Evolutionary conservation across 2,797 vertebrate genomes (phyloP).

Genomic region (Steatocranus sp.): DNA sequence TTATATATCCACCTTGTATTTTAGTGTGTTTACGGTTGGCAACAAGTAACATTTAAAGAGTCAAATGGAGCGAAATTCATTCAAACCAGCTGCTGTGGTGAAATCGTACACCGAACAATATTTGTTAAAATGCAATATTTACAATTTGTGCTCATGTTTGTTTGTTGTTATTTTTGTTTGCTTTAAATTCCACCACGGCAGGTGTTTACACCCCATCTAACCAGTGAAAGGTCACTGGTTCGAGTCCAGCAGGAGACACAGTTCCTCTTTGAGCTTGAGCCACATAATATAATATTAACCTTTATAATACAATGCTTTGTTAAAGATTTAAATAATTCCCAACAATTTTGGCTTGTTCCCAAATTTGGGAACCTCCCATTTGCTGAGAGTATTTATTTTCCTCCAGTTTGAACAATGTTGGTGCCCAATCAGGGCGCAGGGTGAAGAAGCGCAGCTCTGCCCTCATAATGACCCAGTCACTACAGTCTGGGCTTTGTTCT

Average conservation of each 20-base stretch:
- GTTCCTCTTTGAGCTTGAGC: neutral
- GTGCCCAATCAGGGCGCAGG: neutral
- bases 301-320: neutral
- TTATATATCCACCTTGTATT: neutral
- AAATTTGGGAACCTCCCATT: neutral
- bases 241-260: too few relatives aligned
- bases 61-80: neutral
- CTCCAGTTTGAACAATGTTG: neutral
- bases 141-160: neutral
- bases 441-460: neutral
- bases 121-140: neutral
- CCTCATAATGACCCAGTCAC: neutral
- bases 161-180: neutral
- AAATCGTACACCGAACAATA: fast-evolving
- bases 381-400: neutral
- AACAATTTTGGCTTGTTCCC: fast-evolving
- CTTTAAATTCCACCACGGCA: neutral
- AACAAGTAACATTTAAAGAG: neutral
- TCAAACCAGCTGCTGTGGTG: neutral
- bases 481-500: neutral
- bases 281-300: neutral
- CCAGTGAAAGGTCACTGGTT: neutral
- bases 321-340: neutral
- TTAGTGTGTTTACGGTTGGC: neutral
- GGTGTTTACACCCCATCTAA: fast-evolving